Evolutionary conservation across 2,888 invertebrate species (phyloP).

Genomic region (Eupithecia subumbrata): DNA sequence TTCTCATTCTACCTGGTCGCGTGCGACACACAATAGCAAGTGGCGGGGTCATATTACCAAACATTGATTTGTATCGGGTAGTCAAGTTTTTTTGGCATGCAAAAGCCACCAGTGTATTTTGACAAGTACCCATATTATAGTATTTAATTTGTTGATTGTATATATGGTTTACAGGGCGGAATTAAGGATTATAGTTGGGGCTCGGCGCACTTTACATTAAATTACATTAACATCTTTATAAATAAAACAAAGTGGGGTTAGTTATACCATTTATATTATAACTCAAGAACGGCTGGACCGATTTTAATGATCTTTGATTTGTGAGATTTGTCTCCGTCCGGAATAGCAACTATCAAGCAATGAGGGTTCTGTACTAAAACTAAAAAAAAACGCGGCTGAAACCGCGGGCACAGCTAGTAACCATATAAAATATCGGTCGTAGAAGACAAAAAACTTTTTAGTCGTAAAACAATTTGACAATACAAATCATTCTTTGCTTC

Average conservation of each 20-base stretch:
- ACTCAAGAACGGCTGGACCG: no score
- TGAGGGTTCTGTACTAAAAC: no score
- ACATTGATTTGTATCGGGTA: constrained; percentile 33
- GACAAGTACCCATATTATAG: not conserved
- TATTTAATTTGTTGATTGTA: not conserved
- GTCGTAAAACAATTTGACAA: not conserved
- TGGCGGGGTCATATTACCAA: constrained; percentile 43
- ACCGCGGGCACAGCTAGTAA: no score
- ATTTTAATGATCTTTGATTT: no score
- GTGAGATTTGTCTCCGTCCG: no score
- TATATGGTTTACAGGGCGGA: not conserved
- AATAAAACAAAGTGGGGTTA: no score
- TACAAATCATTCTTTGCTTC: not conserved
- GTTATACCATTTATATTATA: no score
- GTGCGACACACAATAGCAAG: constrained; percentile 52
- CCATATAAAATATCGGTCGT: not conserved
- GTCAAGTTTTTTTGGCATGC: constrained; percentile 21
- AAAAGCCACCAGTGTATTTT: not conserved
- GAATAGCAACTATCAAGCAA: no score
- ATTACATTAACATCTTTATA: not conserved
- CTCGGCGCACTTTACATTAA: not conserved
- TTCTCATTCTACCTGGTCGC: constrained; percentile 56
- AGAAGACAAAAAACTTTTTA: not conserved
- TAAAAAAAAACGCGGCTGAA: no score
- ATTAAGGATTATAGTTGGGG: not conserved